Evolutionary conservation across 2,888 invertebrate genomes (phyloP).

Genomic region (Lycaena phlaeas): DNA sequence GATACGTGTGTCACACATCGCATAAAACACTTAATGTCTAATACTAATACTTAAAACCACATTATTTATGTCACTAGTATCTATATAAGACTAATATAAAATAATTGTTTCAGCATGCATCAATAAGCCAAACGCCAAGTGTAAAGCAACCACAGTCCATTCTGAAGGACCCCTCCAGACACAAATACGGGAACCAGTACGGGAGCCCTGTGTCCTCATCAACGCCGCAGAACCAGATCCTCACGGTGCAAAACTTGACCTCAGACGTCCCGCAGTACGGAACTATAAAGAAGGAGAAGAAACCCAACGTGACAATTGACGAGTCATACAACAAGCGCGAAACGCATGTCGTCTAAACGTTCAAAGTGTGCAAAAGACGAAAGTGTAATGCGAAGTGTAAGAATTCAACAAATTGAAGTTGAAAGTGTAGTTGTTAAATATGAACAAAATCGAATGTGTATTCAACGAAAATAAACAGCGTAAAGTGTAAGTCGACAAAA

Average conservation of each 20-base stretch:
- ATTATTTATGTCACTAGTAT: too few relatives aligned
- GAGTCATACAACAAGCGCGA: slow-evolving; percentile 58
- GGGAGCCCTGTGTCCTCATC: slow-evolving; percentile 58
- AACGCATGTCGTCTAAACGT: slow-evolving; percentile 51
- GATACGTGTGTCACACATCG: too few relatives aligned
- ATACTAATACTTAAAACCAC: too few relatives aligned
- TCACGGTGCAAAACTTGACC: slow-evolving; percentile 73
- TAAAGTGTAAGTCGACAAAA: not conserved
- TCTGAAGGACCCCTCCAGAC: slow-evolving; percentile 75
- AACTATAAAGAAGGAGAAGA: slow-evolving; percentile 66
- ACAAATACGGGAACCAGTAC: slow-evolving; percentile 70
- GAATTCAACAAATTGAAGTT: not conserved
- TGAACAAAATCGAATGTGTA: slow-evolving; percentile 4
- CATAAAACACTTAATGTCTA: too few relatives aligned
- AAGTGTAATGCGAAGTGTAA: slow-evolving; percentile 11
- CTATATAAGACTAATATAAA: not conserved
- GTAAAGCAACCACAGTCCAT: slow-evolving; percentile 76
- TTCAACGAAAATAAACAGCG: not conserved
- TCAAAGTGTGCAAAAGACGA: slow-evolving; percentile 1
- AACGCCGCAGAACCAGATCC: slow-evolving; percentile 68
- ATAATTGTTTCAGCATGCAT: slow-evolving; percentile 46
- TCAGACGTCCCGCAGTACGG: slow-evolving; percentile 67
- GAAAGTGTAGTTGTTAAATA: not conserved
- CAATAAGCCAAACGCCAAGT: slow-evolving; percentile 45
- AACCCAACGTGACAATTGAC: slow-evolving; percentile 67